Evolutionary conservation across 2,113 vertebrate genomes (phyloP), one percentile per base, ranked within the genome.

Genomic region (Anolis carolinensis): DNA sequence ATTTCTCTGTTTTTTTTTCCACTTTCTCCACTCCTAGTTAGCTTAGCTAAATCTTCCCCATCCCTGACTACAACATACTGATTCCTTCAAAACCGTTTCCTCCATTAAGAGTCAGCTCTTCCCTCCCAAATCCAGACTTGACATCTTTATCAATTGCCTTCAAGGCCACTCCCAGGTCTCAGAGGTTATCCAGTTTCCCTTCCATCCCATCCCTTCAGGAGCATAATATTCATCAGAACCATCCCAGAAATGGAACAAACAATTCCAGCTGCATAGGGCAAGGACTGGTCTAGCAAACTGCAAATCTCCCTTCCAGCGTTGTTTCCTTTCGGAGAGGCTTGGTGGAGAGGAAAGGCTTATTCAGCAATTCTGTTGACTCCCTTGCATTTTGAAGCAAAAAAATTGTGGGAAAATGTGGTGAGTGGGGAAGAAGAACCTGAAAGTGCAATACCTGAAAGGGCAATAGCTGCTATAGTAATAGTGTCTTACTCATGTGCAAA

Each of bases 1-100:
- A 5, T 1, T 0, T 70, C 20, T 82, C 68, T 74, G 16, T 13
- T 1, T 0, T 20, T 62, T 11, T 62, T 16, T 62, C 59, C 59
- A 62, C 59, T 62, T 62, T 62, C 20, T 7, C 59, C 59, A 65
- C 62, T 16, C 1, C n/a, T 44, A 44, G 32, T 74, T 32, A 68
- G 76, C 75, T 89, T 36, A 30, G 65, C 23, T 27, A n/a, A 27
- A 9, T 55, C 78, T 84, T 87, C 80, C 25, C 34, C 83, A 25
- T 14, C 4, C 32, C 44, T 79, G 25, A 20, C n/a, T 21, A 30
- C 34, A 1, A 30, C 50, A 55, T 67, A 59, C 63, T 0, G 50
- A 32, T 27, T 34, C 48, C 2, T 84, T 23, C 23, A 44, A 81
- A 9, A 32, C 3, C 10, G 34, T 6, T 79, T 82, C 70, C 78